Evolutionary conservation across 2,113 vertebrate species (phyloP).

Genomic region (Micromys minutus): DNA sequence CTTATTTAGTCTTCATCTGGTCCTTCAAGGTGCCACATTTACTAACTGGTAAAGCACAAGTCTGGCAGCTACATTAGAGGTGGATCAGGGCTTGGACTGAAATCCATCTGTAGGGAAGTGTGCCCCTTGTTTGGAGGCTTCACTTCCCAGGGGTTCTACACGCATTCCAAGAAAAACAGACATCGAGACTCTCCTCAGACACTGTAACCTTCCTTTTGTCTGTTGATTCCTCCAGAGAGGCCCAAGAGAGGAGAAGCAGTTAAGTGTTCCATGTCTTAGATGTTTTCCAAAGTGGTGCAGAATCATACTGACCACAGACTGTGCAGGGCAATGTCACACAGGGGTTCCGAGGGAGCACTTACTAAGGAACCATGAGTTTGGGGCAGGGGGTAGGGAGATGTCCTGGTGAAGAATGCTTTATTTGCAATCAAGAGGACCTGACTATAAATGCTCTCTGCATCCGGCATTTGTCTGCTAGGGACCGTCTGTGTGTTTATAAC

Average conservation of each 20-base stretch:
- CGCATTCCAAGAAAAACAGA: background rate
- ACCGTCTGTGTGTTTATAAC: background rate
- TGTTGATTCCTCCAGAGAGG: background rate
- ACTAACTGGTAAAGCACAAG: background rate
- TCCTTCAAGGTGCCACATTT: background rate
- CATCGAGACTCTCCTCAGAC: background rate
- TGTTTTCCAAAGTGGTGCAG: background rate
- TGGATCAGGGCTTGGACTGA: background rate
- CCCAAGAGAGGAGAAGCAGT: background rate
- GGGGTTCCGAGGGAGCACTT: background rate
- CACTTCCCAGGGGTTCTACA: background rate
- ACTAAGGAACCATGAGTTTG: background rate
- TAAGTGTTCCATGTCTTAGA: background rate
- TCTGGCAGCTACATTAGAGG: accelerated
- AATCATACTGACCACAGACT: background rate
- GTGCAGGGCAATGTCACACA: background rate
- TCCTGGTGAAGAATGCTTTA: background rate
- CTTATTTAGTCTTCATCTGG: accelerated
- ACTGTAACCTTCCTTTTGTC: background rate
- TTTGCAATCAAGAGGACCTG: background rate
- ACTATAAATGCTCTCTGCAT: background rate
- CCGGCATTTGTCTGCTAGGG: too few species aligned
- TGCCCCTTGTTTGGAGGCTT: background rate
- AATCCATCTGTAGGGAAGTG: background rate
- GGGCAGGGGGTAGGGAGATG: background rate